phyloP scores from a whole-genome alignment of 2,113 vertebrate genomes.

The Pontoporia blainvillei region DNA sequence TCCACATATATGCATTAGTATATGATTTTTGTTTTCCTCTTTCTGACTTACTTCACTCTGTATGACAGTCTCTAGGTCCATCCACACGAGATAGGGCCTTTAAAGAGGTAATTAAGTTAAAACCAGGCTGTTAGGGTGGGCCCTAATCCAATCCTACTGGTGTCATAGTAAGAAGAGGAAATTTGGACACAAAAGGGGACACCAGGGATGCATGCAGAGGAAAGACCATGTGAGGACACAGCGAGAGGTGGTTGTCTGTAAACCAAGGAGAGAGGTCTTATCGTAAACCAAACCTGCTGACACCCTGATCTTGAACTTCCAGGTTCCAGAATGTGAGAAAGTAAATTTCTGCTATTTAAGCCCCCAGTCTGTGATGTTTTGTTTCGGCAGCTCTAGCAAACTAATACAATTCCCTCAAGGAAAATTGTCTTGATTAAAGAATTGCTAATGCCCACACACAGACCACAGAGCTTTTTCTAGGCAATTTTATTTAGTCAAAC shows the following conservation, averaged over 20 bases:
- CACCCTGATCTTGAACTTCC: background rate
- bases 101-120: background rate
- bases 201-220: background rate
- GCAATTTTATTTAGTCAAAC: background rate
- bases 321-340: background rate
- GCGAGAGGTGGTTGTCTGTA: background rate
- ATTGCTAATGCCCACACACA: background rate
- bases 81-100: background rate
- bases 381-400: background rate
- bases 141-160: background rate
- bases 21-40: no score
- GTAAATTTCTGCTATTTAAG: background rate
- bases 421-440: background rate
- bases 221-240: background rate
- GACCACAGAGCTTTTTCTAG: background rate
- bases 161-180: background rate
- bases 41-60: no score
- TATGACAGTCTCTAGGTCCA: no score
- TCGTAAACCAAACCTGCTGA: background rate
- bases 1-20: no score
- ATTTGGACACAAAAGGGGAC: background rate
- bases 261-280: background rate
- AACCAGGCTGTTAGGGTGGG: background rate
- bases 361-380: background rate
- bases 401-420: background rate